These are phyloP conservation scores for Erebia palarica DNA, from an alignment of 2,888 invertebrate genomes.

Conservation along the genomic window DNA sequence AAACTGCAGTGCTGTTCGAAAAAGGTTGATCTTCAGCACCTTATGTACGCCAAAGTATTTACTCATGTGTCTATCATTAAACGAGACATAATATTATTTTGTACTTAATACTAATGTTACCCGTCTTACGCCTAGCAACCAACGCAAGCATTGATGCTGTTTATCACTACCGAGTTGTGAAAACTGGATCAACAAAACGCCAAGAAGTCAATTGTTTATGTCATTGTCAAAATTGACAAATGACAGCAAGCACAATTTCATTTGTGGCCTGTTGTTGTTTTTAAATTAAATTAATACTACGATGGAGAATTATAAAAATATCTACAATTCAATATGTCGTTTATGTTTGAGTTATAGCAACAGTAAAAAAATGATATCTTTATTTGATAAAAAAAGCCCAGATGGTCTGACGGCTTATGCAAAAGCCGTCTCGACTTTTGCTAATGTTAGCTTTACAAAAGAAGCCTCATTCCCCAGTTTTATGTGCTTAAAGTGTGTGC, in stretches of 20 bases:
- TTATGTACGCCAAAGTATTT: too few species aligned
- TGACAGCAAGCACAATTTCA: neutral
- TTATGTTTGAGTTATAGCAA: conserved; percentile 58
- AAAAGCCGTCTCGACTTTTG: conserved; percentile 55
- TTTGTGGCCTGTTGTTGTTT: neutral
- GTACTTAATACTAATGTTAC: too few species aligned
- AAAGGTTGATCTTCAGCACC: too few species aligned
- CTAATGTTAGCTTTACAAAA: conserved; percentile 54
- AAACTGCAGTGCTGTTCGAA: too few species aligned
- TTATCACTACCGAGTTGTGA: too few species aligned
- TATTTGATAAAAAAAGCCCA: conserved; percentile 53
- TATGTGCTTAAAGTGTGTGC: conserved; percentile 64
- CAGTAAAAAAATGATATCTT: conserved; percentile 55
- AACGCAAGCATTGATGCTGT: too few species aligned
- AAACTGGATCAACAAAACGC: too few species aligned
- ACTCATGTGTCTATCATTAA: too few species aligned
- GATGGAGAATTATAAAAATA: conserved; percentile 49
- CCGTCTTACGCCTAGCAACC: too few species aligned
- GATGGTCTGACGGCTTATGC: conserved; percentile 61
- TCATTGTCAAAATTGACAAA: too few species aligned
- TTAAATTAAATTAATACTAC: neutral
- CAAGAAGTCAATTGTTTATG: too few species aligned
- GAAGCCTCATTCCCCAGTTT: conserved; percentile 57
- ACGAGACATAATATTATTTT: too few species aligned
- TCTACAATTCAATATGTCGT: conserved; percentile 62